These are phyloP conservation scores for Pantherophis vulpinus DNA, from an alignment of 2,797 vertebrate species.

Conservation along the genomic window DNA sequence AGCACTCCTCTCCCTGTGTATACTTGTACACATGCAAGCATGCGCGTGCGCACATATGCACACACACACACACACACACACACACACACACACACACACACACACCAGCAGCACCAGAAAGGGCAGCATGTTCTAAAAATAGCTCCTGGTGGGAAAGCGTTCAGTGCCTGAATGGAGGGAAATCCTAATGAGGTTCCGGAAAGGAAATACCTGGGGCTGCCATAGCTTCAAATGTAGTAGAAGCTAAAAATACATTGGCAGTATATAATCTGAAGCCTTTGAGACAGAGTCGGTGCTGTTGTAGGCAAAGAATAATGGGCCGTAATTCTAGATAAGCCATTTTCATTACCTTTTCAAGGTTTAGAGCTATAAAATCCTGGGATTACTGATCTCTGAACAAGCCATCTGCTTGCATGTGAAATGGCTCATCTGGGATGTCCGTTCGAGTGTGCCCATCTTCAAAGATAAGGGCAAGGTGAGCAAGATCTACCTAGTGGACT, in stretches of 20 bases:
- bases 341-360: background rate
- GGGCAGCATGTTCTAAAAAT: slow-evolving; percentile 16
- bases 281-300: background rate
- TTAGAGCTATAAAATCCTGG: background rate
- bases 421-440: background rate
- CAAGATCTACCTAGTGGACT: background rate
- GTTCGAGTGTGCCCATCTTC: background rate
- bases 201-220: slow-evolving; percentile 37
- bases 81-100: background rate
- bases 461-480: background rate
- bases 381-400: background rate
- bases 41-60: too few relatives aligned
- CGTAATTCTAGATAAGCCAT: background rate
- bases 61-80: too few relatives aligned
- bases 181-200: slow-evolving; percentile 22
- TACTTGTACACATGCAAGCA: background rate
- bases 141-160: slow-evolving; percentile 20
- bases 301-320: background rate
- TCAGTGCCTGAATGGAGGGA: slow-evolving; percentile 30
- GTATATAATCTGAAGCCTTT: background rate
- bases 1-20: background rate
- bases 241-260: slow-evolving; percentile 16
- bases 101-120: background rate
- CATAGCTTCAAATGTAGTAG: background rate
- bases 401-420: background rate